These are phyloP conservation scores for Pandion haliaetus DNA, from an alignment of 2,113 vertebrate species.

Conservation along the genomic window DNA sequence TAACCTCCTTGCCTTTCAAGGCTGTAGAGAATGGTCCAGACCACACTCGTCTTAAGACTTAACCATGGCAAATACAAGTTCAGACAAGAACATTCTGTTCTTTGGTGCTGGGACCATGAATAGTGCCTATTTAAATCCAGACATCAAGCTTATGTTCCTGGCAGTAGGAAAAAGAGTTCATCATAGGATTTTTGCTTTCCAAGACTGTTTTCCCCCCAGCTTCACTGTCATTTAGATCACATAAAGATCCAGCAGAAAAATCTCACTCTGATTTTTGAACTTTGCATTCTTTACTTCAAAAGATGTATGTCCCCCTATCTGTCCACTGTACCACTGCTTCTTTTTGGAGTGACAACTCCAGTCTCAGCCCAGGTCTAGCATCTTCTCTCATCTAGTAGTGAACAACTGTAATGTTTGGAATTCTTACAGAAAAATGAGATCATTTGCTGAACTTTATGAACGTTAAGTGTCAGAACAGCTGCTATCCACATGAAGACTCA, in stretches of 20 bases:
- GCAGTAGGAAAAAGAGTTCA: neutral
- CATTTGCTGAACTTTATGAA: neutral
- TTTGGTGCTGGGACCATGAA: neutral
- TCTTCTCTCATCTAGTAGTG: neutral
- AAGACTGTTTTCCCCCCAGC: neutral
- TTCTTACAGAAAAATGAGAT: neutral
- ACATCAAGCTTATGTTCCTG: neutral
- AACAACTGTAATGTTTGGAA: neutral
- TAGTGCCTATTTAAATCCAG: neutral
- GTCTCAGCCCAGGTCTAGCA: neutral
- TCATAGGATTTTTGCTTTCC: neutral
- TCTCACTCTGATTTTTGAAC: neutral
- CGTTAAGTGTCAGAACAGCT: neutral
- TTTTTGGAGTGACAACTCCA: neutral
- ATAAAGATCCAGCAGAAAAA: neutral
- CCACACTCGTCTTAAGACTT: neutral
- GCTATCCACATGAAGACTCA: neutral
- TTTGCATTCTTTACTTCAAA: neutral
- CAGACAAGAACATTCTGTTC: neutral
- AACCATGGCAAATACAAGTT: neutral
- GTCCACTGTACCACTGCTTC: neutral
- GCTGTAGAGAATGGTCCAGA: neutral
- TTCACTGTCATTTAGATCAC: neutral
- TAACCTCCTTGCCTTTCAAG: neutral
- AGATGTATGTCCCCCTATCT: rapidly evolving